These are phyloP conservation scores for Seriola dumerili DNA, from an alignment of 2,113 vertebrate genomes.

Conservation along the genomic window DNA sequence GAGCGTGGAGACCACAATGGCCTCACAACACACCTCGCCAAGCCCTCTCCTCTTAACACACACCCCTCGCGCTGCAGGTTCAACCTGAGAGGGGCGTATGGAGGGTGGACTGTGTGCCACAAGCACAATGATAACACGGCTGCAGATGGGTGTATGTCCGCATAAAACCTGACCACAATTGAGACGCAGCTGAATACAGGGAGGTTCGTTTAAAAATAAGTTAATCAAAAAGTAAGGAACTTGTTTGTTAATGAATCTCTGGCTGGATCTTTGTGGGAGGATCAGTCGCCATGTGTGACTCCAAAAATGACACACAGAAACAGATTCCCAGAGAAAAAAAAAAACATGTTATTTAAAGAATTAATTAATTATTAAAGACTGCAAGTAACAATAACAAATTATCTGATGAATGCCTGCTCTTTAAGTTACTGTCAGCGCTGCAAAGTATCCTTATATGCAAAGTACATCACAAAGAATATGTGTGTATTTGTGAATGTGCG, in stretches of 20 bases:
- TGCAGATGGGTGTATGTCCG: constrained; percentile 55
- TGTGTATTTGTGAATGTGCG: constrained; percentile 31
- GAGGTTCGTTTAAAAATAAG: constrained; percentile 33
- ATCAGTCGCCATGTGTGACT: constrained; percentile 1
- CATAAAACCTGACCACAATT: constrained; percentile 49
- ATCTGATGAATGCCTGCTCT: neutral
- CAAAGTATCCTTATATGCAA: constrained; percentile 18
- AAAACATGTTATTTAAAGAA: neutral
- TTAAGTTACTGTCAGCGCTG: neutral
- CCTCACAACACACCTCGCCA: constrained; percentile 65
- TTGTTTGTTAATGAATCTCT: neutral
- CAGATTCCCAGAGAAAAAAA: neutral
- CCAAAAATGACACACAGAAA: neutral
- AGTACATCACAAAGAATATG: constrained; percentile 20
- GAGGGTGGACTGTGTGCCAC: constrained; percentile 53
- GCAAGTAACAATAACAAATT: neutral
- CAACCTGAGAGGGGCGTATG: constrained; percentile 44
- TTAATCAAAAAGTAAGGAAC: constrained; percentile 34
- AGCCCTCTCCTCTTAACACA: constrained; percentile 78
- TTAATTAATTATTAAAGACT: neutral
- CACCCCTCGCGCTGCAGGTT: constrained; percentile 56
- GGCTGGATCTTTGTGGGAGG: constrained; percentile 1
- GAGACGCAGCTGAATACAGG: constrained; percentile 69
- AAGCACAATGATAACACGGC: constrained; percentile 60
- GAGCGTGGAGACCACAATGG: constrained; percentile 80